Evolutionary conservation across 1,140 invertebrate species (phyloP).

Genomic region (Akabosia matsudoensis): DNA sequence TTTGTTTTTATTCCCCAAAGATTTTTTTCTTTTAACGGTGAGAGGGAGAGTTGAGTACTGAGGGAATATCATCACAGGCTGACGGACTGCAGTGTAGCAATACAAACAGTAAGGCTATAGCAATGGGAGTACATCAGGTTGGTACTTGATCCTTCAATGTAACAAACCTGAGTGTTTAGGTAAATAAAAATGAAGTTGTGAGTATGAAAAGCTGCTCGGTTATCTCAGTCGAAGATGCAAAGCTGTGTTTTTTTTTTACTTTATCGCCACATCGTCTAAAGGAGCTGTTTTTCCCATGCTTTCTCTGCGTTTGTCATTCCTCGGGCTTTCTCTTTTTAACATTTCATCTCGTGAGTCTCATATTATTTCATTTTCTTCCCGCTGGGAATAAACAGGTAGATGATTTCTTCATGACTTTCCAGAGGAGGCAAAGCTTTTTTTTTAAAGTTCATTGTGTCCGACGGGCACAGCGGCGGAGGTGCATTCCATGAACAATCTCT

Average conservation of each 20-base stretch:
- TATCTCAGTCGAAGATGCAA: no score
- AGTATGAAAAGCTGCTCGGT: no score
- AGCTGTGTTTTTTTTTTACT: no score
- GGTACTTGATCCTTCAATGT: no score
- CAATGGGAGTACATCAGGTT: no score
- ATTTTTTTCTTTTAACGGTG: not conserved
- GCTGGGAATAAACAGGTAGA: constrained; percentile 9
- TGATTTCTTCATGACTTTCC: not conserved
- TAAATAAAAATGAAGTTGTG: not conserved
- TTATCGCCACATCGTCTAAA: not conserved
- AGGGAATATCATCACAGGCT: not conserved
- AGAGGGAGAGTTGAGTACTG: not conserved
- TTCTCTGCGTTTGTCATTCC: not conserved
- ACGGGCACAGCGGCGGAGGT: no score
- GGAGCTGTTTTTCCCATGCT: not conserved
- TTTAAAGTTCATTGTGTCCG: no score
- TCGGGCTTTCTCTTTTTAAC: not conserved
- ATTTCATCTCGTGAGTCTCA: constrained; percentile 1
- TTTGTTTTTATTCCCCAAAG: not conserved
- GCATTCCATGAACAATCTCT: no score
- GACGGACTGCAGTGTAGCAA: no score
- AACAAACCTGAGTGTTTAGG: no score
- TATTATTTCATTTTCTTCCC: constrained; percentile 11
- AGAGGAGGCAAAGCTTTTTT: no score
- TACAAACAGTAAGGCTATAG: no score